Base-by-base conservation (phyloP, 2,797 vertebrate species). In the Gymnodraco acuticeps region DNA sequence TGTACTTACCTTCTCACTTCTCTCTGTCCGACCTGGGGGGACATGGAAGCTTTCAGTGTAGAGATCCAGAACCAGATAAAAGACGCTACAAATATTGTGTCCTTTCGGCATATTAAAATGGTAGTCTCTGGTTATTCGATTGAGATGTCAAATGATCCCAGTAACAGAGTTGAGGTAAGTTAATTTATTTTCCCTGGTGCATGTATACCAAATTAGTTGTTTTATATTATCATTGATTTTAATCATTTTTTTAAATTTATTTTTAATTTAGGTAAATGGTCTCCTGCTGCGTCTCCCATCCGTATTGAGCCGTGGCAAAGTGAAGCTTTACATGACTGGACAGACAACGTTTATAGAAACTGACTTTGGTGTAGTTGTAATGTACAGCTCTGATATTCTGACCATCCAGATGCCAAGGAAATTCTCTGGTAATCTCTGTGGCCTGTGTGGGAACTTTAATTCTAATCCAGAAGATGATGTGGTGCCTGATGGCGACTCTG, bases 1-100 rank as follows among this genome's bases (percentile, higher is more conserved):
- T 95, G 95, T 9, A 82, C 92, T 52, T 96, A 95, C 79, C 75
- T 86, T 2, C 54, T 91, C 16, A 71, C 80, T 6, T 84, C 75
- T 45, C 76, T 90, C 47, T 95, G 94, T 75, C 53, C 53, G 0
- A 46, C 51, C 3, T 80, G 69, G 68, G 77, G 82, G 2, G 20
- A 13, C 20, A n/a, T 65, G 33, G 54, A 83, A 4, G 54, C 75
- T 64, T 77, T 85, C 13, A 53, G 4, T 0, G 58, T 75, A 0
- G 81, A 66, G 61, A 72, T 80, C 52, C 75, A 75, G 65, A 79
- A 84, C 41, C 64, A 73, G 14, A 77, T 16, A 0, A 64, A 17
- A 2, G 31, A 67, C 42, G 16, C 12, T 45, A 20, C 50, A 31
- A 68, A 72, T 47, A 27, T 27, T 27, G 46, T 51, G 64, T 82